Conservation (phyloP, 1,140 invertebrate species). For the Bradysia coprophila region DNA sequence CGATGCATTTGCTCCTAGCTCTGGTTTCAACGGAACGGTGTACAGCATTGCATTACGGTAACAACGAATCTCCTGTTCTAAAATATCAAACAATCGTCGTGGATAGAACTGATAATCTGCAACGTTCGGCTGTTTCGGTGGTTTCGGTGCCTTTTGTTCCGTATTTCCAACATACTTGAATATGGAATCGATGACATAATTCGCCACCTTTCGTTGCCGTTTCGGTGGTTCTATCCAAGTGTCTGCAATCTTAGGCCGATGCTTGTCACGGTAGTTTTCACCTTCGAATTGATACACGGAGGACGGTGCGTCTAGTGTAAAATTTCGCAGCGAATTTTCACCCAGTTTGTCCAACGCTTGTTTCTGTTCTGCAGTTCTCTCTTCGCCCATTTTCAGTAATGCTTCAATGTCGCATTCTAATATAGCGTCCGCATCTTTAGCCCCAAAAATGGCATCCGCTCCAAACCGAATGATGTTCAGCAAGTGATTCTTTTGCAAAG, state of each 20-base stretch:
- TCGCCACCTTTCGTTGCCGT: constrained; percentile 92
- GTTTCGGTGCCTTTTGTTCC: constrained; percentile 72
- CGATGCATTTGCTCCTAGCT: too few relatives aligned
- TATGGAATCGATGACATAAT: too few relatives aligned
- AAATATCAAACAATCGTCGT: constrained; percentile 85
- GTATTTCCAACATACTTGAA: too few relatives aligned
- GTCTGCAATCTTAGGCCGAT: constrained; percentile 64
- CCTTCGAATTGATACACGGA: too few relatives aligned
- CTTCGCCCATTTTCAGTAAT: too few relatives aligned
- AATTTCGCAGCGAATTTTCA: constrained; percentile 80
- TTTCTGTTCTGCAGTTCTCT: too few relatives aligned
- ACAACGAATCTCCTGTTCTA: constrained; percentile 97
- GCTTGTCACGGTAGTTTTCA: constrained; percentile 73
- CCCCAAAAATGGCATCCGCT: constrained; percentile 78
- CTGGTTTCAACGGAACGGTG: too few relatives aligned
- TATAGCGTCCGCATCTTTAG: constrained; percentile 90
- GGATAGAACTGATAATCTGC: constrained; percentile 99
- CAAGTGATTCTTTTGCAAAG: constrained; percentile 90
- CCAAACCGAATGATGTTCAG: constrained; percentile 93
- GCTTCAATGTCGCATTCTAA: constrained; percentile 97
- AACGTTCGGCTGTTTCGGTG: constrained; percentile 96
- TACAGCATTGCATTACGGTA: too few relatives aligned
- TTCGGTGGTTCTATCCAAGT: constrained; percentile 99
- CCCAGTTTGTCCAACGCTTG: constrained; percentile 76
- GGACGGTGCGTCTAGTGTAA: too few relatives aligned